Conservation (phyloP, 2,888 invertebrate genomes). For the Onchidella celtica region DNA sequence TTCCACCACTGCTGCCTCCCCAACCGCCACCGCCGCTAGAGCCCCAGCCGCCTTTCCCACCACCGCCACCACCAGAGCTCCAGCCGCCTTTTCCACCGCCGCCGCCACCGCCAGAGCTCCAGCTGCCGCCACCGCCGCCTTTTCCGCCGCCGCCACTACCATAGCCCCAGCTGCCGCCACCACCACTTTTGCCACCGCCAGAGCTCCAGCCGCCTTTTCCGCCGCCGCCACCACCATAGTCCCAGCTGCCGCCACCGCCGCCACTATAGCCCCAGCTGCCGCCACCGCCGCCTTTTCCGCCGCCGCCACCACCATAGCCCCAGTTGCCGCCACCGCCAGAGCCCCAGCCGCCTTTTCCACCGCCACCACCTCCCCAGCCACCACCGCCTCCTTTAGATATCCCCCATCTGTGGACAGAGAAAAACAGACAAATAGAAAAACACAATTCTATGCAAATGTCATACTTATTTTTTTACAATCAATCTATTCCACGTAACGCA, state of each 20-base stretch:
- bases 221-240: neutral
- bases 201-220: neutral
- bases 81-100: neutral
- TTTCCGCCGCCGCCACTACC: neutral
- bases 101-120: neutral
- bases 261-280: neutral
- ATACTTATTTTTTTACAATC: no score
- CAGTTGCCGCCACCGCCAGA: neutral
- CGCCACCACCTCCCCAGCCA: neutral
- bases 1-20: neutral
- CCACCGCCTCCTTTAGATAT: neutral
- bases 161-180: neutral
- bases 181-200: neutral
- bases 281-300: neutral
- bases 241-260: neutral
- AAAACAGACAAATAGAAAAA: neutral
- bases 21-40: neutral
- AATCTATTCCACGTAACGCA: no score
- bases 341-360: neutral
- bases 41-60: neutral
- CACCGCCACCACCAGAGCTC: neutral
- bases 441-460: no score
- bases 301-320: neutral
- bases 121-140: neutral
- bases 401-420: slow-evolving; percentile 2